A percentile compares a stretch with the other conserved stretches of the same genome.
Conservation (phyloP, 2,797 vertebrate genomes). For the Micrastur ruficollis region DNA sequence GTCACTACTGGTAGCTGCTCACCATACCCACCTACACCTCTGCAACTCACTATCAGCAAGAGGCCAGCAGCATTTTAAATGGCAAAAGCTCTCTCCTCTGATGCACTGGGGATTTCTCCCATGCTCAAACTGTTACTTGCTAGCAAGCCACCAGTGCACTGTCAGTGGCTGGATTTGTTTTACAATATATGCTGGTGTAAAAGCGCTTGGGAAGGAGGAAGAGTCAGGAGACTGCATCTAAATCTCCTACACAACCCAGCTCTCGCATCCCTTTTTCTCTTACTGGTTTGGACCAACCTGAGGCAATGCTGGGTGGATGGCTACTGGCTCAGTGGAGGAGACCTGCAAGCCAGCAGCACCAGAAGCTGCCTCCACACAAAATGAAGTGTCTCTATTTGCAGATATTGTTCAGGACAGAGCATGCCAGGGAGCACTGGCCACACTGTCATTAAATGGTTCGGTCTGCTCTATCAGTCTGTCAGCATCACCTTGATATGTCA, state of each 20-base stretch:
- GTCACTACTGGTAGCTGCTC: background rate
- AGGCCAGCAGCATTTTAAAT: background rate
- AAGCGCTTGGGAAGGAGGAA: background rate
- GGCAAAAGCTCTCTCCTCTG: background rate
- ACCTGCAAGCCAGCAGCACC: background rate
- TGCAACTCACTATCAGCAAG: background rate
- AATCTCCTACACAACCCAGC: background rate
- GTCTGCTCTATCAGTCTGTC: background rate
- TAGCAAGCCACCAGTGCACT: background rate
- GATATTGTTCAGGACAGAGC: background rate
- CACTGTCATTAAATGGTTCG: background rate
- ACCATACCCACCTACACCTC: background rate
- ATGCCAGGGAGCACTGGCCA: background rate
- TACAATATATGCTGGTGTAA: background rate
- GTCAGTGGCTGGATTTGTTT: background rate
- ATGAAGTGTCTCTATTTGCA: background rate
- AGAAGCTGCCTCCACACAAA: background rate
- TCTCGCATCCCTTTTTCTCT: background rate
- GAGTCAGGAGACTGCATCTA: background rate
- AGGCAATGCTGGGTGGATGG: accelerated
- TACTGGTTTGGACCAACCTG: background rate
- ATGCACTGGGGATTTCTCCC: background rate
- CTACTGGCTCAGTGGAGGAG: background rate
- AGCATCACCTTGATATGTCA: background rate
- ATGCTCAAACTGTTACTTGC: background rate